A percentile compares a stretch with the other conserved stretches of the same genome.
These are phyloP conservation scores for Porites lutea DNA, from an alignment of 64 coral and sea anemone genomes.

Conservation along the genomic window DNA sequence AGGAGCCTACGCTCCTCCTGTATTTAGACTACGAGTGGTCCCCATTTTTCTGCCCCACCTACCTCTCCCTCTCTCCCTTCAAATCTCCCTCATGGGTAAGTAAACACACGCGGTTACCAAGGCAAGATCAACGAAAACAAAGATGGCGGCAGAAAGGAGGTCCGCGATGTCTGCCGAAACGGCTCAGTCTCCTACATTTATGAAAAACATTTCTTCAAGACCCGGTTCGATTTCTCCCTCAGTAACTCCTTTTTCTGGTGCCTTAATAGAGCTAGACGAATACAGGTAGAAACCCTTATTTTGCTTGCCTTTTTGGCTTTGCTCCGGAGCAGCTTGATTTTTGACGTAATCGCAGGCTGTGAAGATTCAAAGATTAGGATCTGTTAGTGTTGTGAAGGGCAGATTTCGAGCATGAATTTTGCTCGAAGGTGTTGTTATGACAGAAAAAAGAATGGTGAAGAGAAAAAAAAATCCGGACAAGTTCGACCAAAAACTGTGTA, in stretches of 20 bases:
- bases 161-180: background rate
- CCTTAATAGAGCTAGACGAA: slow-evolving; percentile 44
- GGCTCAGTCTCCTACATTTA: background rate
- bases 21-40: no score
- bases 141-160: slow-evolving; percentile 25
- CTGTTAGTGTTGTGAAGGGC: no score
- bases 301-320: slow-evolving; percentile 1
- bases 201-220: background rate
- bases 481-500: background rate
- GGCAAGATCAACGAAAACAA: slow-evolving; percentile 54
- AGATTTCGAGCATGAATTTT: no score
- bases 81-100: background rate
- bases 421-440: no score
- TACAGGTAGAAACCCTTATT: background rate
- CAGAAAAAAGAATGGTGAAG: no score
- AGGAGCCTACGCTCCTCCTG: no score
- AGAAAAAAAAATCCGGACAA: background rate
- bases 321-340: background rate
- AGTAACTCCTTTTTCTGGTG: background rate
- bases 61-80: background rate
- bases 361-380: no score
- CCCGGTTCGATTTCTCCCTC: slow-evolving; percentile 34
- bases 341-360: no score
- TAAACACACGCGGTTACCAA: slow-evolving; percentile 40
- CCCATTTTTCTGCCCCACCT: background rate